These are phyloP conservation scores for Engystomops pustulosus DNA, from an alignment of 2,113 vertebrate genomes.

Conservation along the genomic window DNA sequence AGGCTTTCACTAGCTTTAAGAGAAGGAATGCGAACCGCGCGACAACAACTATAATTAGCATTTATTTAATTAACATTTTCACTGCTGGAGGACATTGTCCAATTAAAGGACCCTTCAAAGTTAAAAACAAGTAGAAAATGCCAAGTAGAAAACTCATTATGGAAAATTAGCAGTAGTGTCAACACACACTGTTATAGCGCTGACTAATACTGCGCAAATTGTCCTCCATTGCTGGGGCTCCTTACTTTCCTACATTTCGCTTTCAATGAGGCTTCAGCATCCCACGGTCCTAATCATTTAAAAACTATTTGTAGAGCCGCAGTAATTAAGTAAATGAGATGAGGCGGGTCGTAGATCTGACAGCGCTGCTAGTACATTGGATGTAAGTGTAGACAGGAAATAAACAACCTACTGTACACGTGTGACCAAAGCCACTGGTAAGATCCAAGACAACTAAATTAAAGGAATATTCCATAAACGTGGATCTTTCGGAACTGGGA, in stretches of 20 bases:
- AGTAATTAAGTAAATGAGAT: conserved; percentile 14
- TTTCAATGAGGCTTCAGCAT: background rate
- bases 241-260: background rate
- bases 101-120: conserved; percentile 46
- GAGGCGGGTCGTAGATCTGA: background rate
- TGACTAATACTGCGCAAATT: conserved; percentile 8
- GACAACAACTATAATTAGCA: conserved; percentile 6
- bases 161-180: conserved; percentile 22
- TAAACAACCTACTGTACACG: background rate
- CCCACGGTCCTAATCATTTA: background rate
- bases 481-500: no score
- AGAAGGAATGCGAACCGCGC: background rate
- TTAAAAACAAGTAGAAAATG: conserved; percentile 29
- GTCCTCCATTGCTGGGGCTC: background rate
- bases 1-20: background rate
- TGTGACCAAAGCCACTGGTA: no score
- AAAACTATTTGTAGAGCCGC: background rate
- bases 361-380: background rate
- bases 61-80: conserved; percentile 53
- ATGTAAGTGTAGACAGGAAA: background rate
- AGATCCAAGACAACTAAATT: background rate
- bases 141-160: conserved; percentile 42
- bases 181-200: conserved; percentile 3
- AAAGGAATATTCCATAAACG: background rate
- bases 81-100: conserved; percentile 47